A percentile compares a stretch with the other conserved stretches of the same genome.
Evolutionary conservation across 2,797 vertebrate genomes (phyloP).

Genomic region (Sebastes oblongus): DNA sequence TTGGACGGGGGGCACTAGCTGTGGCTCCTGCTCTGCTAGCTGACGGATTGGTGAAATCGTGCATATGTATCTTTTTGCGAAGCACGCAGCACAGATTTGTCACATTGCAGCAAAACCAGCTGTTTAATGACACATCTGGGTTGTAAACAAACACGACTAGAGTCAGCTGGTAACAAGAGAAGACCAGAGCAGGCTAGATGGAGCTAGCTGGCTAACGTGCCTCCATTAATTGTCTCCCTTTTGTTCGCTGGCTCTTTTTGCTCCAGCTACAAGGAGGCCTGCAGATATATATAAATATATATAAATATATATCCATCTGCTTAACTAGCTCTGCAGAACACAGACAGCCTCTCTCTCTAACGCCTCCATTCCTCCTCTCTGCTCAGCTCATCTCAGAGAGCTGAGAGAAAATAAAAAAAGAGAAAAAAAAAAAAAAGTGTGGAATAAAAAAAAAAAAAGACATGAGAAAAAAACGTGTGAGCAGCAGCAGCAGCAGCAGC

Average conservation of each 20-base stretch:
- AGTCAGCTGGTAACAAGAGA: slow-evolving; percentile 29
- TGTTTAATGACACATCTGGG: background rate
- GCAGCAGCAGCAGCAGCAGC: no score
- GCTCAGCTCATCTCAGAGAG: slow-evolving; percentile 60
- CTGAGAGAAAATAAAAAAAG: slow-evolving; percentile 62
- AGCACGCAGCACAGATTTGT: background rate
- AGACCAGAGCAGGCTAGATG: slow-evolving; percentile 34
- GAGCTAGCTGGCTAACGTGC: slow-evolving; percentile 76
- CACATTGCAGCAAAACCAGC: background rate
- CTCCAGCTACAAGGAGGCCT: slow-evolving; percentile 70
- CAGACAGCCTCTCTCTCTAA: slow-evolving; percentile 52
- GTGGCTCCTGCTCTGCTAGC: slow-evolving; percentile 48
- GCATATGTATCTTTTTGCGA: background rate
- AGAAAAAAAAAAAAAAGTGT: slow-evolving; percentile 72
- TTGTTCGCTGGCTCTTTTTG: slow-evolving; percentile 74
- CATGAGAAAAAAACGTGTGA: no score
- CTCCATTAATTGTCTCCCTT: slow-evolving; percentile 83
- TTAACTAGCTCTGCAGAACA: slow-evolving; percentile 59
- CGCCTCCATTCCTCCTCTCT: slow-evolving; percentile 73
- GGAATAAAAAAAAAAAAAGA: slow-evolving; percentile 60
- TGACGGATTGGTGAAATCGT: slow-evolving; percentile 23
- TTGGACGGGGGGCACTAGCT: slow-evolving; percentile 41
- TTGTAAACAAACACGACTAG: slow-evolving; percentile 58
- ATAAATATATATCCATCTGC: slow-evolving; percentile 12
- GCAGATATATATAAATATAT: background rate